phyloP scores from a whole-genome alignment of 2,113 vertebrate genomes.

The Tyto alba region DNA sequence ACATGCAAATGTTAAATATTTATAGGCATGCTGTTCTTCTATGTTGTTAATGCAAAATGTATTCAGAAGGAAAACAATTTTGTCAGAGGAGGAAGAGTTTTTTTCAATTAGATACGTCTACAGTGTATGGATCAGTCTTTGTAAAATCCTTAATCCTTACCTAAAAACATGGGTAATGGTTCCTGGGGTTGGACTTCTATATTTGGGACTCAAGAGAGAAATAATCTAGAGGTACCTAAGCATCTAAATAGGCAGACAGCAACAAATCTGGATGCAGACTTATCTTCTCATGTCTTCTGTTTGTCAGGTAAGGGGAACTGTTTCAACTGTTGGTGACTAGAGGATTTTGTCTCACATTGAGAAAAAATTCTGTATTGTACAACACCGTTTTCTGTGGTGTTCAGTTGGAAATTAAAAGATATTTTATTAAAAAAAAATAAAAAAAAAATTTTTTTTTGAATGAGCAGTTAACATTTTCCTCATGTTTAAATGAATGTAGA shows the following conservation, averaged over 20 bases:
- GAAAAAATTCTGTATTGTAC: not conserved
- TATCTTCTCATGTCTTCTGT: not conserved
- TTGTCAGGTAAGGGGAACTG: not conserved
- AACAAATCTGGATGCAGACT: not conserved
- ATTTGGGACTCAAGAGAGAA: not conserved
- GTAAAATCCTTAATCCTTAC: not conserved
- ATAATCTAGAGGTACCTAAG: not conserved
- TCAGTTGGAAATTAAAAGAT: not conserved
- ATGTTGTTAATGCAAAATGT: not conserved
- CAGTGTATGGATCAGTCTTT: not conserved
- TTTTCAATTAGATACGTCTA: not conserved
- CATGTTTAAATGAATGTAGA: not conserved
- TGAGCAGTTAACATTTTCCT: not conserved
- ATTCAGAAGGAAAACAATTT: not conserved
- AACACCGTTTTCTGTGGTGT: not conserved
- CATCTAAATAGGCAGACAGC: not conserved
- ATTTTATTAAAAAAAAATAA: not conserved
- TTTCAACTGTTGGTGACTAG: not conserved
- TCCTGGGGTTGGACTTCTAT: not conserved
- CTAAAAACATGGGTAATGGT: not conserved
- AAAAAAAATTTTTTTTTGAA: not conserved
- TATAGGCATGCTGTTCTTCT: not conserved
- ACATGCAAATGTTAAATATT: not conserved
- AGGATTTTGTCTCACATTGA: not conserved
- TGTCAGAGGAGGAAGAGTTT: not conserved